Evolutionary conservation across 2,888 invertebrate species (phyloP).

Genomic region (Microplitis manilae): DNA sequence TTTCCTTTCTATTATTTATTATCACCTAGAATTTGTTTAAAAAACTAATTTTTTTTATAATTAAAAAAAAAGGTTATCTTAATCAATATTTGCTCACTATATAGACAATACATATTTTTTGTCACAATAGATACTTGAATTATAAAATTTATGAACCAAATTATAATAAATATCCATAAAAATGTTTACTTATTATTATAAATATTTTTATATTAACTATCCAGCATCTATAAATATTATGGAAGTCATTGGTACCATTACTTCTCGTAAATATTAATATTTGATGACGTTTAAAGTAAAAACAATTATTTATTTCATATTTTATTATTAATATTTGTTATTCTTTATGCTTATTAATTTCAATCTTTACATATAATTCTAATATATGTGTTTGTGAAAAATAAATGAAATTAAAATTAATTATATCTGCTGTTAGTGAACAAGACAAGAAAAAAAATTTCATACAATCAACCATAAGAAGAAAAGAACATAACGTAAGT

Average conservation of each 20-base stretch:
- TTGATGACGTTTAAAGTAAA: background rate
- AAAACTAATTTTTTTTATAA: background rate
- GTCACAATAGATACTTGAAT: background rate
- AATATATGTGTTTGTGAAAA: background rate
- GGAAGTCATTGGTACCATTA: background rate
- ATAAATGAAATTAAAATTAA: background rate
- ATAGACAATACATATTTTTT: background rate
- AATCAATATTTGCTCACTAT: background rate
- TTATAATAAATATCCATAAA: background rate
- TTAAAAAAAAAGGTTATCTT: background rate
- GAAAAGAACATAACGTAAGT: background rate
- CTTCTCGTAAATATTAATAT: background rate
- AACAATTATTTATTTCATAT: background rate
- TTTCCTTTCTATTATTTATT: too few relatives aligned
- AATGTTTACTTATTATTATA: background rate
- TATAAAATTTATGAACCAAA: background rate
- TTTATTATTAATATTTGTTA: background rate
- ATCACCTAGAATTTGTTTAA: too few relatives aligned
- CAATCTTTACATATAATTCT: background rate
- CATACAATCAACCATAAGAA: background rate
- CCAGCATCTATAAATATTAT: background rate
- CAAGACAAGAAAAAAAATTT: too few relatives aligned
- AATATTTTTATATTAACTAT: background rate
- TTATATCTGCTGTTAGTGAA: background rate
- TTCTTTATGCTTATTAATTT: background rate